phyloP scores from a whole-genome alignment of 2,113 vertebrate genomes.

The Psilopsiagon aurifrons region DNA sequence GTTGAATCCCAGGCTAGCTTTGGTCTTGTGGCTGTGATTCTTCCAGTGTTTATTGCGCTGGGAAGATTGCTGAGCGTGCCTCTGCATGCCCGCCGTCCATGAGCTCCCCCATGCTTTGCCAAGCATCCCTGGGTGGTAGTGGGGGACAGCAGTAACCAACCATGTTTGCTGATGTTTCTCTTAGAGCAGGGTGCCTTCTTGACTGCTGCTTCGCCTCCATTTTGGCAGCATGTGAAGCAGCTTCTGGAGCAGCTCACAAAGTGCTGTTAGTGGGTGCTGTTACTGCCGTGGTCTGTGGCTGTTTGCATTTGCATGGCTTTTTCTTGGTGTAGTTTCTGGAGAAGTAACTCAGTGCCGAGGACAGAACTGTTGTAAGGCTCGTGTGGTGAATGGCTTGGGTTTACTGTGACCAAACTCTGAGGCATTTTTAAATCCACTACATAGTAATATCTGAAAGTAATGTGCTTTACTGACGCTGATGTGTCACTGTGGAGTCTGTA shows the following conservation, averaged over 20 bases:
- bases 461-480: background rate
- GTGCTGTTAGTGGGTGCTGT: background rate
- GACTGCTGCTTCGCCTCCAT: accelerated
- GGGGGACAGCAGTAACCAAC: too few species aligned
- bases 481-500: background rate
- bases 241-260: background rate
- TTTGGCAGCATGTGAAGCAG: background rate
- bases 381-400: background rate
- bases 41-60: accelerated
- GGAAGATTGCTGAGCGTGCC: background rate
- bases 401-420: accelerated
- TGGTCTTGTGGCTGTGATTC: background rate
- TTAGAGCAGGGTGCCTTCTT: background rate
- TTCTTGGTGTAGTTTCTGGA: background rate
- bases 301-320: background rate
- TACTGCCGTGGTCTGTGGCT: background rate
- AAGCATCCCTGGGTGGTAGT: background rate
- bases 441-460: background rate
- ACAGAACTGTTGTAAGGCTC: background rate
- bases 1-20: background rate
- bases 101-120: background rate
- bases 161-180: background rate
- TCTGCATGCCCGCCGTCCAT: accelerated
- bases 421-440: background rate
- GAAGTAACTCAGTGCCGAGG: background rate